Conservation (phyloP, 2,888 invertebrate species). For the Amphipyra berbera region DNA sequence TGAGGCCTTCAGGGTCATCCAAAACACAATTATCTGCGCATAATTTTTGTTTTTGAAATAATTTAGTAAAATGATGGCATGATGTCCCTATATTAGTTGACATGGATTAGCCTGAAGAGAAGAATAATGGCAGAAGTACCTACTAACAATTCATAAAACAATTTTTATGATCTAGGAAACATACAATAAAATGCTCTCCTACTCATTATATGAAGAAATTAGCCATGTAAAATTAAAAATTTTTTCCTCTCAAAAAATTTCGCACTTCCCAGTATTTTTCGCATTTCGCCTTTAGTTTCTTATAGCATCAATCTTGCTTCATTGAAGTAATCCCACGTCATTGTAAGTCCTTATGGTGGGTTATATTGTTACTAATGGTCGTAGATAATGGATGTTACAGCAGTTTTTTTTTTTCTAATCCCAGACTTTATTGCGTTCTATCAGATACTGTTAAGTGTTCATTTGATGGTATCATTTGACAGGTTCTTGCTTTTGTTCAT, state of each 20-base stretch:
- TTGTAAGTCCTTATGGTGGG: background rate
- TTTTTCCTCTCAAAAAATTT: too few relatives aligned
- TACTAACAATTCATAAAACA: too few relatives aligned
- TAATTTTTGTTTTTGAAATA: too few relatives aligned
- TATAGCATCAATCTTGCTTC: conserved; percentile 2
- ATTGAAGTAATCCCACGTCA: background rate
- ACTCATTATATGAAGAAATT: too few relatives aligned
- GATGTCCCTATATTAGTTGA: too few relatives aligned
- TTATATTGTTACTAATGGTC: background rate
- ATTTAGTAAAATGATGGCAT: too few relatives aligned
- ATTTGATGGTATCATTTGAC: conserved; percentile 12
- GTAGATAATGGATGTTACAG: background rate
- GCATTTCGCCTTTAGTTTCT: background rate
- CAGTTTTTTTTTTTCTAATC: conserved; percentile 10
- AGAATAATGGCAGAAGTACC: too few relatives aligned
- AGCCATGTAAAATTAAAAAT: too few relatives aligned
- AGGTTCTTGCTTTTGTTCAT: background rate
- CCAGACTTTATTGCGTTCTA: background rate
- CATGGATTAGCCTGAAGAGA: too few relatives aligned
- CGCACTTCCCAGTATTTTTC: background rate
- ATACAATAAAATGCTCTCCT: too few relatives aligned
- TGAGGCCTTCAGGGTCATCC: background rate
- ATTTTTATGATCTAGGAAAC: too few relatives aligned
- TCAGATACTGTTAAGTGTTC: background rate
- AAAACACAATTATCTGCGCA: too few relatives aligned